Evolutionary conservation across 2,888 invertebrate species (phyloP), one percentile per base, ranked within the genome.

Genomic region (Himalopsyche tibetana): DNA sequence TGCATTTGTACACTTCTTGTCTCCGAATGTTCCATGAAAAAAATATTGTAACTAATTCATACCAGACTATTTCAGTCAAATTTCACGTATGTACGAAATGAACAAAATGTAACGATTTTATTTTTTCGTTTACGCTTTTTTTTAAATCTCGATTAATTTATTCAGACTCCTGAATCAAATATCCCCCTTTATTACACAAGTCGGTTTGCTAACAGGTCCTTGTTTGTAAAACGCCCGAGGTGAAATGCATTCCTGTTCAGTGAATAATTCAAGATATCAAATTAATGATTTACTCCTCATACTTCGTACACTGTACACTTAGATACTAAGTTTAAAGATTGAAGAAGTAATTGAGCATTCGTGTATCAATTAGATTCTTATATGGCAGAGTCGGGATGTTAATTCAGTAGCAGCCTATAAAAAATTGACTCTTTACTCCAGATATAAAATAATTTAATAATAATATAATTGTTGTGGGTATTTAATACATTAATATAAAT

Each of bases 261-360:
- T 63, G 63, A 63, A 19, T 63, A 63, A 63, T 63, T 63, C 63
- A 63, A 63, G 63, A 63, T 63, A 63, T 63, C 63, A 63, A 63
- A 63, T 2, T 63, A 63, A 63, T 63, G 63, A 63, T 63, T 19
- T 19, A 19, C 19, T 63, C 19, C 2, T 19, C 63, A 19, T 63
- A 51, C 28, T 11, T 9, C 19, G 19, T 63, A 28, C 6, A 12
- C 17, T 19, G 63, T 63, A 63, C 63, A 19, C 63, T 63, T 63
- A 63, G 63, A 63, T 63, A 63, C 63, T 63, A 15, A 51, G 51
- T 51, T 63, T 28, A n/a, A 63, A n/a, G 63, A 15, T 6, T 63
- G 63, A 63, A 63, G 4, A 63, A n/a, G 63, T 63, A 19, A 19
- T 63, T 63, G 63, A 63, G 19, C 63, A 1, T 28, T 19, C 63